Evolutionary conservation across 2,888 invertebrate genomes (phyloP), one percentile per base, ranked within the genome.

Genomic region (Chrysopilus asiliformis): DNA sequence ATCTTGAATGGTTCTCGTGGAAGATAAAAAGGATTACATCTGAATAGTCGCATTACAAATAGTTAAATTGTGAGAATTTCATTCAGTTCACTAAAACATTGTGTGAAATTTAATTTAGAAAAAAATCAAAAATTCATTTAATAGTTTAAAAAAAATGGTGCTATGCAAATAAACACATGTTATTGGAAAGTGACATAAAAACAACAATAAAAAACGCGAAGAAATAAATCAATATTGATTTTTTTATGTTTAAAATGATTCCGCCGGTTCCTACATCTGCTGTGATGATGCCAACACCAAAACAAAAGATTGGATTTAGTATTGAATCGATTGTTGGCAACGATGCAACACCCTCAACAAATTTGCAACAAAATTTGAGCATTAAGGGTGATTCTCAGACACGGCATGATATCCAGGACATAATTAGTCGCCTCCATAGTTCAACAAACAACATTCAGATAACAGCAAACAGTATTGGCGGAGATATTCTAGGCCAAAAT

Each of bases 321-420:
- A 91, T 91, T 67, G 91, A 90, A 69, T 86, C 87, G 56, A 89
- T 90, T 58, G 90, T 90, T 47, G 90, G 89, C 50, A 81, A 79
- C 45, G 58, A 62, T 49, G 50, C 49, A 31, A 38, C 43, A 28
- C 39, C 45, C 36, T 50, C 45, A 28, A 40, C 49, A 43, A 47
- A 45, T 43, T 12, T 19, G 32, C 22, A 24, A 8, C 38, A 35
- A 18, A 36, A 37, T 20, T 17, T 26, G 9, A 32, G 13, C 16
- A 34, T 24, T 53, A 49, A 31, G 55, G 46, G 5, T 46, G 55
- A 10, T 57, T 56, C 3, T 56, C 56, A 15, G 56, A 35, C 9
- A 15, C 44, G 55, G 15, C 44, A 45, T 12, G 60, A 60, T 39
- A 60, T 60, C 15, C 53, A 60, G 47, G 60, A 61, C 41, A 51